These are phyloP conservation scores for Dolichoris vasculosae DNA, from an alignment of 1,140 invertebrate species.

Conservation along the genomic window DNA sequence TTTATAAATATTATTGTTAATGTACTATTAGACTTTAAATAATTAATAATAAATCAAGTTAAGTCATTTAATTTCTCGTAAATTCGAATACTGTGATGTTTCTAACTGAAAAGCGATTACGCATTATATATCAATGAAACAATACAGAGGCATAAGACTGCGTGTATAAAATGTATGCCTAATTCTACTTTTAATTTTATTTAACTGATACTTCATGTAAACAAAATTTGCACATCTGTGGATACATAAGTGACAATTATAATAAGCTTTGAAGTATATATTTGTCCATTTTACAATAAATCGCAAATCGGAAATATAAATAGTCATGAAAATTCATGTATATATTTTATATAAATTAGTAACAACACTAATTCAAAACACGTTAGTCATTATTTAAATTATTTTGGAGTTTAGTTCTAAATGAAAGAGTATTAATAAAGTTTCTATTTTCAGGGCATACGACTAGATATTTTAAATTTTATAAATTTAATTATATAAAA, in stretches of 20 bases:
- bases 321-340: background rate
- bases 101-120: background rate
- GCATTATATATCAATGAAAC: background rate
- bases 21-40: background rate
- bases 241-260: background rate
- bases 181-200: background rate
- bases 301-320: background rate
- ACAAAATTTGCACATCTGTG: background rate
- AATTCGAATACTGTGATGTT: background rate
- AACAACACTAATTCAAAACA: background rate
- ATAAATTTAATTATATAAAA: slow-evolving; percentile 35
- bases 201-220: background rate
- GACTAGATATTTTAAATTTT: background rate
- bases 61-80: background rate
- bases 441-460: background rate
- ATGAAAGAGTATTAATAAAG: background rate
- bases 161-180: background rate
- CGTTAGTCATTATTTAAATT: background rate
- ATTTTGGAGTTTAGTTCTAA: background rate
- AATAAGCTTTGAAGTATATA: background rate
- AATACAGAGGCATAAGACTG: background rate
- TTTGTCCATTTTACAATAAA: background rate
- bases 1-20: too few species aligned
- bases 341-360: background rate
- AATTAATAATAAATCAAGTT: background rate